Evolutionary conservation across 2,113 vertebrate species (phyloP), one percentile per base, ranked within the genome.

Genomic region (Crotalus helleri): DNA sequence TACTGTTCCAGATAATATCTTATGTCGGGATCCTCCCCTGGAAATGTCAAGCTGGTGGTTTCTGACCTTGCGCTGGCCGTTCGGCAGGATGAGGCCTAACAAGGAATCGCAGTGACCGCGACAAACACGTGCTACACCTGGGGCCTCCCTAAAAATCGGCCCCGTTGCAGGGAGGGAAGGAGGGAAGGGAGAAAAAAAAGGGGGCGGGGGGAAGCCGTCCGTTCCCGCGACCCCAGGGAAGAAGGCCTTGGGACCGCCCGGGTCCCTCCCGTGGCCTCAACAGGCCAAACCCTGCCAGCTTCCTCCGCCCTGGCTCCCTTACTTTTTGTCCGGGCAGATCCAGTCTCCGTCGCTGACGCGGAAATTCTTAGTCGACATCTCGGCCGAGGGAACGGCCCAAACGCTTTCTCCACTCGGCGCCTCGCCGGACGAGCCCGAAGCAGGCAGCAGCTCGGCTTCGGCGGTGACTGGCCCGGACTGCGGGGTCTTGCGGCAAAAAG

Each of bases 301-400:
- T 15, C 0, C 55, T 33, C 69, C 91, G 24, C 12, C 92, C 92
- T 92, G 87, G 93, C 85, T 92, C 12, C 0, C 99, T 98, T 98
- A 99, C 99, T 99, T 99, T 97, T 99, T 99, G 97, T 99, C 99
- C 0, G 99, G 98, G 94, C 99, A 99, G 95, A 99, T 99, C 99
- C 99, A 99, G 97, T 99, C 99, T 1, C 99, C 99, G 94, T 99
- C 99, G 97, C 99, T 99, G 23, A 99, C 99, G 94, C 99, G 98
- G 97, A 99, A 99, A 98, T 99, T 99, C 98, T 99, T 99, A 26
- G 98, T 98, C 93, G 99, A 99, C 99, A 99, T 99, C 93, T 97
- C 97, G 69, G 64, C 33, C 51, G 44, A 64, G 8, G 29, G 4
- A 85, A 21, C 54, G 88, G 39, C 17, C 33, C 33, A 64, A 29